Evolutionary conservation across 2,888 invertebrate species (phyloP).

Genomic region (Itoplectis maculator): DNA sequence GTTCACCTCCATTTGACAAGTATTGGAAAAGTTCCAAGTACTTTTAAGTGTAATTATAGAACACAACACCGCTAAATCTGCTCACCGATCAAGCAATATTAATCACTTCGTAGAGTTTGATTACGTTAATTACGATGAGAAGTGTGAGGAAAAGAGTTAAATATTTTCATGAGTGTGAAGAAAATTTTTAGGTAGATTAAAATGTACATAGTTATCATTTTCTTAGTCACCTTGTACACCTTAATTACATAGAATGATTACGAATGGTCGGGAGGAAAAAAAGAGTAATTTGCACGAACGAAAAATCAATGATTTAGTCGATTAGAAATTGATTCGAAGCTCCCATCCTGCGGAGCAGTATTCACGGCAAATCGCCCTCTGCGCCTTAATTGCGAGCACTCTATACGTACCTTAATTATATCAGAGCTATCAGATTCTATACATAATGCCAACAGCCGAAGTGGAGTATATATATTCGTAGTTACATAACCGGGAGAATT

Average conservation of each 20-base stretch:
- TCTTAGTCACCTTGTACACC: neutral
- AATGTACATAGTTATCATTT: neutral
- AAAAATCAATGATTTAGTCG: too few species aligned
- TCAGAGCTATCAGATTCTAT: neutral
- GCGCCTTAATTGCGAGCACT: neutral
- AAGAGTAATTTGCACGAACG: neutral
- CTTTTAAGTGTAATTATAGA: too few species aligned
- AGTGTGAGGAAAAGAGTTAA: neutral
- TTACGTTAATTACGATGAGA: too few species aligned
- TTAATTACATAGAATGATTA: constrained; percentile 41
- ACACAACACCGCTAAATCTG: too few species aligned
- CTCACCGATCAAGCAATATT: too few species aligned
- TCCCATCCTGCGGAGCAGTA: neutral
- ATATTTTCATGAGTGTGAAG: neutral
- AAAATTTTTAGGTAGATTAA: neutral
- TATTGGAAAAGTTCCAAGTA: too few species aligned
- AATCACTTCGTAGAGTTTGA: too few species aligned
- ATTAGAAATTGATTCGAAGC: too few species aligned
- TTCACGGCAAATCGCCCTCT: neutral
- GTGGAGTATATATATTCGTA: too few species aligned
- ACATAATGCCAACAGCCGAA: neutral
- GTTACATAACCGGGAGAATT: too few species aligned
- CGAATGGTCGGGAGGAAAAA: neutral
- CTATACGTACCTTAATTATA: constrained; percentile 6
- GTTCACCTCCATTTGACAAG: too few species aligned